Evolutionary conservation across 1,140 invertebrate species (phyloP).

Genomic region (Platorchestia sp.): DNA sequence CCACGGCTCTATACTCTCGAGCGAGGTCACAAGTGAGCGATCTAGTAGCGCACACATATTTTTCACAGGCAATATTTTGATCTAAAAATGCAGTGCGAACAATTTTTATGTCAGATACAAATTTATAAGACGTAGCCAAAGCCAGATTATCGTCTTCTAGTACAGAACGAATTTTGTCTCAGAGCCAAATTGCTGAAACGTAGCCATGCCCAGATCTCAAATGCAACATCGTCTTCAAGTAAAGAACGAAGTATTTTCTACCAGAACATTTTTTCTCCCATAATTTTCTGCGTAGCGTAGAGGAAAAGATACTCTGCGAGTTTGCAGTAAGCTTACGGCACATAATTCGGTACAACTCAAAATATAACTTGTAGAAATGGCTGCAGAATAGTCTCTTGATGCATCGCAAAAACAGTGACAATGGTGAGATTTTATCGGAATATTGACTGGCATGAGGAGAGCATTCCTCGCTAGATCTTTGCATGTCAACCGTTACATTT

Average conservation of each 20-base stretch:
- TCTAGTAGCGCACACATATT: too few relatives aligned
- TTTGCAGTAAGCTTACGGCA: not conserved
- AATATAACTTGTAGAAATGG: not conserved
- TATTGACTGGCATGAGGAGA: not conserved
- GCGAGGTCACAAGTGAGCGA: too few relatives aligned
- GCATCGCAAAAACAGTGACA: not conserved
- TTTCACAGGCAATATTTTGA: too few relatives aligned
- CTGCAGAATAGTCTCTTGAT: not conserved
- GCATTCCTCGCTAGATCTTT: not conserved
- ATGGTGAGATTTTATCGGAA: not conserved
- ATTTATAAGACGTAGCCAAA: too few relatives aligned
- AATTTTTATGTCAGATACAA: too few relatives aligned
- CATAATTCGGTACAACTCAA: not conserved
- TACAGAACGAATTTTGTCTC: not conserved
- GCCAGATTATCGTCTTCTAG: too few relatives aligned
- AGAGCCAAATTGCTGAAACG: not conserved
- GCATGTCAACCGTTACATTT: not conserved
- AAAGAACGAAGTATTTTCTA: not conserved
- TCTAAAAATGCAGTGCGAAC: too few relatives aligned
- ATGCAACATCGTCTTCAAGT: not conserved
- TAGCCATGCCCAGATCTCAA: not conserved
- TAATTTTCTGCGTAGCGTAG: not conserved
- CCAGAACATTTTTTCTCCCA: not conserved
- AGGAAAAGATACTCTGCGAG: not conserved
- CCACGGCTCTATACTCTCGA: too few relatives aligned